These are phyloP conservation scores for Heterohyrax brucei DNA, from an alignment of 2,797 vertebrate genomes.

Conservation along the genomic window DNA sequence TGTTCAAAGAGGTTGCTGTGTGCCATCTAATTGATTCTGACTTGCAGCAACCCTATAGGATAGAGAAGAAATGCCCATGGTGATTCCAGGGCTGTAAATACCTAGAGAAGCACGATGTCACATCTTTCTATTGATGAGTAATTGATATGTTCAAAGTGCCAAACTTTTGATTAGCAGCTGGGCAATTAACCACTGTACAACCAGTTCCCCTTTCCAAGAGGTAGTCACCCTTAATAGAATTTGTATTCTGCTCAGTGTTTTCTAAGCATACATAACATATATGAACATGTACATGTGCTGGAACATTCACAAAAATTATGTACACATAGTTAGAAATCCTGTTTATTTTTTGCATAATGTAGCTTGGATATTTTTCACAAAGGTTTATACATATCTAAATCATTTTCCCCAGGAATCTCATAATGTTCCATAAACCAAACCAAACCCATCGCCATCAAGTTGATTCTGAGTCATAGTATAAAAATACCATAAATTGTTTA, in stretches of 20 bases:
- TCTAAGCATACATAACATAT: background rate
- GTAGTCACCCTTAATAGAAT: background rate
- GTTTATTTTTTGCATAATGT: background rate
- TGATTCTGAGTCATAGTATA: background rate
- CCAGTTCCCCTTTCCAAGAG: background rate
- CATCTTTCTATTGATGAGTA: too few relatives aligned
- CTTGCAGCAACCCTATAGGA: too few relatives aligned
- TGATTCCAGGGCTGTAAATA: too few relatives aligned
- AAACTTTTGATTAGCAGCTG: too few relatives aligned
- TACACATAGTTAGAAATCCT: background rate
- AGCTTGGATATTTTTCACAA: background rate
- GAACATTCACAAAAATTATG: background rate
- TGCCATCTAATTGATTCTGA: too few relatives aligned
- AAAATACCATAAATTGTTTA: background rate
- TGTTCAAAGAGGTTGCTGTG: too few relatives aligned
- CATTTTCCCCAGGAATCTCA: background rate
- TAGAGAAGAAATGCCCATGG: too few relatives aligned
- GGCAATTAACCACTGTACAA: too few relatives aligned
- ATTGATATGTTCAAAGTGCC: too few relatives aligned
- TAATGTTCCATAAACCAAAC: background rate
- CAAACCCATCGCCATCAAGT: too few relatives aligned
- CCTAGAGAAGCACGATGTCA: too few relatives aligned
- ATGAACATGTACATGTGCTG: background rate
- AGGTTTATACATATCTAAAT: background rate
- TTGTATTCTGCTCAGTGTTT: background rate